Base-by-base conservation (phyloP, 2,797 vertebrate species). In the Danio choprae region DNA sequence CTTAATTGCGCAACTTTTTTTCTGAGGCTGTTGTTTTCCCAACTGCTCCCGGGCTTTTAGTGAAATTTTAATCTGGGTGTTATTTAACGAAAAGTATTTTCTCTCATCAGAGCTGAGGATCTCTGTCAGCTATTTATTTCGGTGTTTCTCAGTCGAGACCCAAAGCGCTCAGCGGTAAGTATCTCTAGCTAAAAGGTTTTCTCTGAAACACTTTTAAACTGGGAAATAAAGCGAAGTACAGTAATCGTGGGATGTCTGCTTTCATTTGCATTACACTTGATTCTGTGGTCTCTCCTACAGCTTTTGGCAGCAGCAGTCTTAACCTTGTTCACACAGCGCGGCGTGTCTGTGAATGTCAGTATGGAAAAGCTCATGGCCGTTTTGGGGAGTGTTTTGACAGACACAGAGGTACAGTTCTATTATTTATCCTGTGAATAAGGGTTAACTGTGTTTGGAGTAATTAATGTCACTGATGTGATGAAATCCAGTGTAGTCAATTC, bases 251-350 rank as follows among this genome's bases (percentile, higher is more conserved):
- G 58, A 75, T 69, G 72, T 41, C 64, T 81, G 43, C 29, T 36
- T 81, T 81, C 9, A 75, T 74, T 83, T 79, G 55, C 53, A 62
- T 81, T 76, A 80, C 63, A 1, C 2, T 16, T 72, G 50, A 76
- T 60, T 81, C 56, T 64, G 75, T 36, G 60, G 77, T 12, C 62
- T 84, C 84, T 44, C 80, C 75, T 59, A 77, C 84, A 98, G 97
- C 93, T 94, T 84, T 92, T 95, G 15, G 95, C 96, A 64, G 95
- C 95, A 44, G 92, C 91, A 53, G 86, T 96, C 36, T 86, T 98
- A 88, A 91, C 92, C 77, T 90, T 95, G 79, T 93, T 98, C 58
- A 88, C 88, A 81, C 92, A 91, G 84, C 86, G 81, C 1, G 90
- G 91, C 5, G 85, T 93, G 10, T 68, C 89, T 76, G 90, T 95